A percentile compares a stretch with the other conserved stretches of the same genome.
These are phyloP conservation scores for Agrotis exclamationis DNA, from an alignment of 2,888 invertebrate species.

Conservation along the genomic window DNA sequence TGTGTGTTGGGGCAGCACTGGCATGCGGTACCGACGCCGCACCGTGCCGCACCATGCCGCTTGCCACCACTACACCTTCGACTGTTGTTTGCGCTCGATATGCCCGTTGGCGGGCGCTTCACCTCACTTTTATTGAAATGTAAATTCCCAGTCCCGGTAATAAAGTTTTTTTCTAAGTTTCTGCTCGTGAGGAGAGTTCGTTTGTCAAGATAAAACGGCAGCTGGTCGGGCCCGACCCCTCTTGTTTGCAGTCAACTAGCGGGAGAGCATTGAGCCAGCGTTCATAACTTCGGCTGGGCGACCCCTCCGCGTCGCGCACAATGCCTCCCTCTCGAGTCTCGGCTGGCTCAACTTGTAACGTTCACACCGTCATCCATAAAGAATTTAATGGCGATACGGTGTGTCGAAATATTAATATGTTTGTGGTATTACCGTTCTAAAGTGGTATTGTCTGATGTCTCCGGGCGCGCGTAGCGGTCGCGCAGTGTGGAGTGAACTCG, in stretches of 20 bases:
- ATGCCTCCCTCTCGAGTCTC: slow-evolving; percentile 75
- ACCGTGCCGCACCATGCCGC: slow-evolving; percentile 29
- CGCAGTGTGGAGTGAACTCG: slow-evolving; percentile 57
- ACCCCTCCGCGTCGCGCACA: slow-evolving; percentile 75
- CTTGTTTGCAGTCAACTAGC: slow-evolving; percentile 79
- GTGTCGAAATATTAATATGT: slow-evolving; percentile 87
- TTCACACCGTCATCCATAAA: slow-evolving; percentile 79
- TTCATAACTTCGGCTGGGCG: slow-evolving; percentile 72
- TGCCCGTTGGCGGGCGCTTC: slow-evolving; percentile 68
- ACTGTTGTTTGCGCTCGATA: slow-evolving; percentile 74
- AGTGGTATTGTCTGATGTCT: slow-evolving; percentile 78
- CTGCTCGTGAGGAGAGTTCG: slow-evolving; percentile 70
- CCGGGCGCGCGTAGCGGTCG: slow-evolving; percentile 67
- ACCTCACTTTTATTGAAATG: slow-evolving; percentile 78
- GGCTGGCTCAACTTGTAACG: slow-evolving; percentile 76
- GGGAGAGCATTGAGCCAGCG: slow-evolving; percentile 74
- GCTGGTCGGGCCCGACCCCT: slow-evolving; percentile 80
- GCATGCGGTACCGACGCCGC: slow-evolving; percentile 51
- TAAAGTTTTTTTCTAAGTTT: slow-evolving; percentile 74
- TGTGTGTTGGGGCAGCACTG: slow-evolving; percentile 76
- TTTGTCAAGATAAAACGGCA: slow-evolving; percentile 83
- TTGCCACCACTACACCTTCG: slow-evolving; percentile 54
- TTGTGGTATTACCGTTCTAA: slow-evolving; percentile 81
- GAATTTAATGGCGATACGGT: slow-evolving; percentile 86
- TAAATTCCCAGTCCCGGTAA: slow-evolving; percentile 71